Evolutionary conservation across 2,797 vertebrate species (phyloP).

Genomic region (Sciurus carolinensis): DNA sequence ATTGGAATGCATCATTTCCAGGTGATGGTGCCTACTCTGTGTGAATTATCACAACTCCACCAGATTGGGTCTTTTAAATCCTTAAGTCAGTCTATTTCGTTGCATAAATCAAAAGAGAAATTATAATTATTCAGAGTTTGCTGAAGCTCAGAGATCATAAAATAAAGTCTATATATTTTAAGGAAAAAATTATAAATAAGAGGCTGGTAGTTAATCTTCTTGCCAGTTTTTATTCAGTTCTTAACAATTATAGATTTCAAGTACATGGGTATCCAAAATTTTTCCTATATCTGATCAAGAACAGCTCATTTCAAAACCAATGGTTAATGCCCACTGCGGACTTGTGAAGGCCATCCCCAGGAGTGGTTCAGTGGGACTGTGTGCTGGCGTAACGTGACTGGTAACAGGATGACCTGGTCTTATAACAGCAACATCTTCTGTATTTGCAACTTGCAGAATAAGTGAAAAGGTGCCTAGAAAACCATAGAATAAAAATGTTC

Average conservation of each 20-base stretch:
- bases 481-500: neutral
- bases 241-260: slow-evolving; percentile 3
- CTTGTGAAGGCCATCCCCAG: neutral
- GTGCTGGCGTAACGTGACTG: neutral
- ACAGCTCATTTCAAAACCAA: neutral
- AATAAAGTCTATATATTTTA: slow-evolving; percentile 2
- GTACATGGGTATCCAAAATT: neutral
- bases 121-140: slow-evolving; percentile 35
- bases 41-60: neutral
- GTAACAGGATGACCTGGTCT: neutral
- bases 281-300: neutral
- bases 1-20: neutral
- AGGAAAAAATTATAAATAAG: slow-evolving; percentile 32
- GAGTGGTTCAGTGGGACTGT: neutral
- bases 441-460: neutral
- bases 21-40: neutral
- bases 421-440: neutral
- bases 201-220: slow-evolving; percentile 4
- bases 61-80: neutral
- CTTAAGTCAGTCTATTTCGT: neutral
- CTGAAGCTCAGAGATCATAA: slow-evolving; percentile 34
- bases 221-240: slow-evolving; percentile 24
- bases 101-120: slow-evolving; percentile 30
- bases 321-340: neutral
- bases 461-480: neutral